Percentiles rank a stretch among this genome's conserved stretches.
Evolutionary conservation across 2,797 vertebrate genomes (phyloP).

Genomic region (Anas bahamensis): DNA sequence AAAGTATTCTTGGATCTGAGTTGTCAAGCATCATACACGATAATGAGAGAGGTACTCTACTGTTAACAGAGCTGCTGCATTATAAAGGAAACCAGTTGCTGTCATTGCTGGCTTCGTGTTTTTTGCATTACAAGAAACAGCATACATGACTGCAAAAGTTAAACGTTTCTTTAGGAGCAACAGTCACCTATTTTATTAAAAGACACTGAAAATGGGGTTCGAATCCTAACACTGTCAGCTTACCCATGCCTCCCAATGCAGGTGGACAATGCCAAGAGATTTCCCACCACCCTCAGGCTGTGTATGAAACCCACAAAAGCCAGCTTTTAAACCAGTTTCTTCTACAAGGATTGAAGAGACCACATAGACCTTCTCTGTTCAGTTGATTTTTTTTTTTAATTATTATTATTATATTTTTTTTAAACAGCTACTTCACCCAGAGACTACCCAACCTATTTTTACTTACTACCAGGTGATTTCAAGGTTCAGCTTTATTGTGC

Average conservation of each 20-base stretch:
- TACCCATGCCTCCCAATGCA: not conserved
- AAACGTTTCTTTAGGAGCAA: not conserved
- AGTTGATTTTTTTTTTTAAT: not conserved
- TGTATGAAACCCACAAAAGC: not conserved
- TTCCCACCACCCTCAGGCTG: not conserved
- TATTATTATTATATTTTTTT: no score
- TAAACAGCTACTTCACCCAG: not conserved
- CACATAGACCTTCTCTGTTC: not conserved
- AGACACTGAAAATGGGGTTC: not conserved
- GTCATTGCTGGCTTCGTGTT: not conserved
- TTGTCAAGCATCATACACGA: not conserved
- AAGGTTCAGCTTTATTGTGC: conserved; percentile 97
- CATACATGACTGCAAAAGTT: not conserved
- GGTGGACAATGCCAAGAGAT: not conserved
- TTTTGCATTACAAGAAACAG: not conserved
- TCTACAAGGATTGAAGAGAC: not conserved
- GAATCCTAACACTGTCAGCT: not conserved
- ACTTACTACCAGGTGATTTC: conserved; percentile 99
- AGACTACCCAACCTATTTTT: not conserved
- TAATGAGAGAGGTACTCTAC: not conserved
- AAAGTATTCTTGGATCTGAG: not conserved
- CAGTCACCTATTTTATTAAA: not conserved
- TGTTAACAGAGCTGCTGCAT: not conserved
- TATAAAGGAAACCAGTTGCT: conserved; percentile 27
- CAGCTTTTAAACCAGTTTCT: not conserved